These are phyloP conservation scores for Maconellicoccus hirsutus DNA, from an alignment of 1,140 invertebrate species.

Conservation along the genomic window DNA sequence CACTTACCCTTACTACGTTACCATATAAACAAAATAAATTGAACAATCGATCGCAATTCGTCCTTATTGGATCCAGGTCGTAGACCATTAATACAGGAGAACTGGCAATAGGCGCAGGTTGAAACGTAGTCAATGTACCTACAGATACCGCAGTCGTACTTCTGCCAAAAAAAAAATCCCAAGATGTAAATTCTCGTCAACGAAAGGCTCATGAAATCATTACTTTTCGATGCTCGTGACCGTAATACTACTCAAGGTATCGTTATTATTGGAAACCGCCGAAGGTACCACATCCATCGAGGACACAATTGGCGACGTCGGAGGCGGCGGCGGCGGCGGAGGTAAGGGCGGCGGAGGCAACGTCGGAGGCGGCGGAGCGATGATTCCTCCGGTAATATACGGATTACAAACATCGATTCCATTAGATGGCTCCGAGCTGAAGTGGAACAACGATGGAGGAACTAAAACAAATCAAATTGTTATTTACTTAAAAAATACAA, in stretches of 20 bases:
- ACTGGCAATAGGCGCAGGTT: slow-evolving; percentile 6
- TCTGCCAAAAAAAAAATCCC: background rate
- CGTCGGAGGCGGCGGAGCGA: slow-evolving; percentile 33
- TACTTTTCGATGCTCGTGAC: slow-evolving; percentile 16
- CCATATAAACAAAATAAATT: slow-evolving; percentile 98
- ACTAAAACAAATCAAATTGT: background rate
- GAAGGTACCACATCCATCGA: background rate
- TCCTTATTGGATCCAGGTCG: slow-evolving; percentile 80
- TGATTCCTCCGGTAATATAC: slow-evolving; percentile 23
- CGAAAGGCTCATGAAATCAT: background rate
- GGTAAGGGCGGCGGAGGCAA: slow-evolving; percentile 30
- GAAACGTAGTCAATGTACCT: slow-evolving; percentile 10
- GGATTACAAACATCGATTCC: slow-evolving; percentile 12
- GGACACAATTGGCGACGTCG: slow-evolving; percentile 37
- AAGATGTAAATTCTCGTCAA: background rate
- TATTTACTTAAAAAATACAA: too few species aligned
- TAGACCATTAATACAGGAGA: slow-evolving; percentile 88
- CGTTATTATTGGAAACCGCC: background rate
- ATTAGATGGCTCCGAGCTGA: slow-evolving; percentile 4
- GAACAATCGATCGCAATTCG: slow-evolving; percentile 95
- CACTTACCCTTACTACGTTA: slow-evolving; percentile 80
- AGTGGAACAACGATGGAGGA: slow-evolving; percentile 14
- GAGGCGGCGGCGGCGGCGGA: slow-evolving; percentile 25
- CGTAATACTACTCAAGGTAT: background rate
- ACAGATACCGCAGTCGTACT: slow-evolving; percentile 1